Conservation (phyloP, 2,113 vertebrate species). For the Beaufortia kweichowensis region DNA sequence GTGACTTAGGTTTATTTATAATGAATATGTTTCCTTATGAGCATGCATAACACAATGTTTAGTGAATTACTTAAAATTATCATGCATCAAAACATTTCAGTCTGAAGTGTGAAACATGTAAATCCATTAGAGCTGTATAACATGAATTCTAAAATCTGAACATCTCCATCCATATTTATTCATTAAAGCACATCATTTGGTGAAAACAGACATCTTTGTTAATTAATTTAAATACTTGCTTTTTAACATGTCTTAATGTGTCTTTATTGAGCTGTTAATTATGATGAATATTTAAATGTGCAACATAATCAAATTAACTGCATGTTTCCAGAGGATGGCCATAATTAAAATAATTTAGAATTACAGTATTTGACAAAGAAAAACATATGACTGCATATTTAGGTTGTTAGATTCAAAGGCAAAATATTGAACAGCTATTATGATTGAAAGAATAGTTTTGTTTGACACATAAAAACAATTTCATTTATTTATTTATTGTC, state of each 20-base stretch:
- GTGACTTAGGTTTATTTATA: background rate
- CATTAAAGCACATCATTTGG: constrained; percentile 43
- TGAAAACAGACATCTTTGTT: constrained; percentile 54
- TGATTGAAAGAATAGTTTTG: background rate
- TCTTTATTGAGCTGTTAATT: constrained; percentile 61
- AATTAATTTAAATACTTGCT: constrained; percentile 60
- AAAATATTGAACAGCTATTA: background rate
- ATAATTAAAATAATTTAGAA: constrained; percentile 57
- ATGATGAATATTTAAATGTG: constrained; percentile 61
- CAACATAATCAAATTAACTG: constrained; percentile 60
- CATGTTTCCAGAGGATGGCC: constrained; percentile 49
- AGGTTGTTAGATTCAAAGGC: constrained; percentile 36
- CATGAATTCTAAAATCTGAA: constrained; percentile 14
- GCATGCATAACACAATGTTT: constrained; percentile 4
- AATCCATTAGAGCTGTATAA: constrained; percentile 23
- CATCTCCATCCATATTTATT: constrained; percentile 42
- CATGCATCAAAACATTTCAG: background rate
- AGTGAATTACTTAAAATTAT: constrained; percentile 19
- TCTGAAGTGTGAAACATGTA: constrained; percentile 16
- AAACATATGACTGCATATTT: constrained; percentile 41
- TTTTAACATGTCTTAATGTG: constrained; percentile 58
- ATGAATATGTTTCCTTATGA: background rate
- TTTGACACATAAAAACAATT: background rate
- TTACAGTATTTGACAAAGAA: constrained; percentile 53
- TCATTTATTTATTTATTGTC: background rate